These are phyloP conservation scores for Centropus unirufus DNA, from an alignment of 2,113 vertebrate genomes.

Conservation along the genomic window DNA sequence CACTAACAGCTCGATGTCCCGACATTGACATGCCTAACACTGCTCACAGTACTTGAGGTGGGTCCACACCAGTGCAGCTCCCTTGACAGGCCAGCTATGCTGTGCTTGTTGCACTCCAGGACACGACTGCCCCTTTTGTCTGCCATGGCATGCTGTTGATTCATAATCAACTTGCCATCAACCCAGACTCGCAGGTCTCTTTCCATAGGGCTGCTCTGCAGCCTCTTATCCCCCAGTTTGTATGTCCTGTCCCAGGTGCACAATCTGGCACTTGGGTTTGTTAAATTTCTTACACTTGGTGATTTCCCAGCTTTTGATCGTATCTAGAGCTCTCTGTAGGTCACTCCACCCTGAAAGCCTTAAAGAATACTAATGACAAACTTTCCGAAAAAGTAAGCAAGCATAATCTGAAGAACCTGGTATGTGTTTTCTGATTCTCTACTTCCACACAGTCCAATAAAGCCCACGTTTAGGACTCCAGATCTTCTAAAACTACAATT, in stretches of 20 bases:
- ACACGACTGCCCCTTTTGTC: rapidly evolving
- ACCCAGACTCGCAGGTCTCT: neutral
- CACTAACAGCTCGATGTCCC: neutral
- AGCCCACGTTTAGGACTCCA: neutral
- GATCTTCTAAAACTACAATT: neutral
- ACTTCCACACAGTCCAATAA: neutral
- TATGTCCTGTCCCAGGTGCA: rapidly evolving
- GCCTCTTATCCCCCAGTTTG: rapidly evolving
- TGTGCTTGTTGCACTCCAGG: neutral
- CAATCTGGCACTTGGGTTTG: neutral
- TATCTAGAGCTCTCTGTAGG: neutral
- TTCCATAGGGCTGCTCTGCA: neutral
- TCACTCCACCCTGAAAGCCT: neutral
- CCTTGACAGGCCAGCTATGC: rapidly evolving
- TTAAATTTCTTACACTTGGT: neutral
- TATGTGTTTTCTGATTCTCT: neutral
- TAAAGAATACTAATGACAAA: neutral
- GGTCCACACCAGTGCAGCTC: rapidly evolving
- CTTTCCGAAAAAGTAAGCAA: neutral
- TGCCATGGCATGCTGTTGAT: neutral
- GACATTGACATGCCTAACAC: neutral
- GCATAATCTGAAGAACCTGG: neutral
- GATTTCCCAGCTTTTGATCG: neutral
- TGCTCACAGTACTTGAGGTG: rapidly evolving
- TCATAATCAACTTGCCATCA: neutral